Evolutionary conservation across 2,888 invertebrate species (phyloP).

Genomic region (Tenthredo amoena): DNA sequence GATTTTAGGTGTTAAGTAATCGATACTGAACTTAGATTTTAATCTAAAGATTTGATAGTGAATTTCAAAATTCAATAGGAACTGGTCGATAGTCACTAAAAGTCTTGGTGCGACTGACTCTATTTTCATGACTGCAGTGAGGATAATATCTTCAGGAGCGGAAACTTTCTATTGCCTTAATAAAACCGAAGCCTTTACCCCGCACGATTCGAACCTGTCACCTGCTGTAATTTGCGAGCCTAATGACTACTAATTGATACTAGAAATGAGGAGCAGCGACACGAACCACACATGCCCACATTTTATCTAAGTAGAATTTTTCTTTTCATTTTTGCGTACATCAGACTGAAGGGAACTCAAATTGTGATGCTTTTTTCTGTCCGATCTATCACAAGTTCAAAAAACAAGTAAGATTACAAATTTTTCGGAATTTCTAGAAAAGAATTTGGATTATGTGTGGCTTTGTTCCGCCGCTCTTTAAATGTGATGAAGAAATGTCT

Average conservation of each 20-base stretch:
- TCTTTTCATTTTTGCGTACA: background rate
- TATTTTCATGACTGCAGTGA: slow-evolving; percentile 33
- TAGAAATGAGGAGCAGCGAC: background rate
- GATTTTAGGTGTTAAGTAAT: background rate
- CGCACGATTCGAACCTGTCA: slow-evolving; percentile 16
- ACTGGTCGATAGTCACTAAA: slow-evolving; percentile 5
- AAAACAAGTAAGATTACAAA: background rate
- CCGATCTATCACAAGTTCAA: background rate
- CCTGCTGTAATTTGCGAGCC: slow-evolving; percentile 33
- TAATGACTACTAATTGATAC: slow-evolving; percentile 32
- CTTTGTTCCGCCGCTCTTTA: background rate
- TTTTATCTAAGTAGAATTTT: background rate
- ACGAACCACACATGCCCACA: background rate
- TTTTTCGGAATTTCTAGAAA: background rate
- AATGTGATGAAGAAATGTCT: background rate
- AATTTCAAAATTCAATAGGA: background rate
- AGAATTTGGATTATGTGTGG: background rate
- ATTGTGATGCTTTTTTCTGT: no score
- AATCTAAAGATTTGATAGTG: background rate
- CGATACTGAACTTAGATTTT: slow-evolving; percentile 8
- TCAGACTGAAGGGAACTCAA: background rate
- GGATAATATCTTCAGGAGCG: slow-evolving; percentile 40
- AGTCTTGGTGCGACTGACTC: slow-evolving; percentile 32
- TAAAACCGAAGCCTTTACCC: slow-evolving; percentile 25
- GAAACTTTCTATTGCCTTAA: slow-evolving; percentile 44